These are phyloP conservation scores for Synodontis membranacea DNA, from an alignment of 2,113 vertebrate genomes.

Conservation along the genomic window DNA sequence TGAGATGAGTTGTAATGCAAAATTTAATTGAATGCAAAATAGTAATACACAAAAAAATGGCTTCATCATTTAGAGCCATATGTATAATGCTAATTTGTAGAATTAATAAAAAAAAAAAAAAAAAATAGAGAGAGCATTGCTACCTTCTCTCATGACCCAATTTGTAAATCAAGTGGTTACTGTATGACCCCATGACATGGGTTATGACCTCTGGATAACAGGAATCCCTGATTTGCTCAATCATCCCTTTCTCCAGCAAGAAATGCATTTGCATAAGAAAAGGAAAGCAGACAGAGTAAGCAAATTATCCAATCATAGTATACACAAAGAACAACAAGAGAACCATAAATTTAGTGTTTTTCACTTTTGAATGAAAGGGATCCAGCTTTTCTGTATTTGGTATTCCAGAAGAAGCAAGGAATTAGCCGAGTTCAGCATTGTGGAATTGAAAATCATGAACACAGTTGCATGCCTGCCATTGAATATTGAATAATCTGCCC, in stretches of 20 bases:
- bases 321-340: not conserved
- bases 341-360: not conserved
- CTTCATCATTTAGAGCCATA: not conserved
- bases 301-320: not conserved
- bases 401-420: not conserved
- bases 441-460: not conserved
- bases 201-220: not conserved
- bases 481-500: not conserved
- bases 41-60: not conserved
- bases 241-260: too few species aligned
- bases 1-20: too few species aligned
- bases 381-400: not conserved
- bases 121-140: not conserved
- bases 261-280: not conserved
- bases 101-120: not conserved
- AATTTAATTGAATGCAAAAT: not conserved
- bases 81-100: not conserved
- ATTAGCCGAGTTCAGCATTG: not conserved
- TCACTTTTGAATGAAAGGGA: not conserved
- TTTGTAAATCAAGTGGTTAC: not conserved
- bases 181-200: not conserved
- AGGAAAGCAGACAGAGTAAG: not conserved
- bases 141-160: too few species aligned
- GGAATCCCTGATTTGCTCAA: not conserved
- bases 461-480: not conserved